phyloP scores from a whole-genome alignment of 1,140 invertebrate species.

The Lithobius niger region DNA sequence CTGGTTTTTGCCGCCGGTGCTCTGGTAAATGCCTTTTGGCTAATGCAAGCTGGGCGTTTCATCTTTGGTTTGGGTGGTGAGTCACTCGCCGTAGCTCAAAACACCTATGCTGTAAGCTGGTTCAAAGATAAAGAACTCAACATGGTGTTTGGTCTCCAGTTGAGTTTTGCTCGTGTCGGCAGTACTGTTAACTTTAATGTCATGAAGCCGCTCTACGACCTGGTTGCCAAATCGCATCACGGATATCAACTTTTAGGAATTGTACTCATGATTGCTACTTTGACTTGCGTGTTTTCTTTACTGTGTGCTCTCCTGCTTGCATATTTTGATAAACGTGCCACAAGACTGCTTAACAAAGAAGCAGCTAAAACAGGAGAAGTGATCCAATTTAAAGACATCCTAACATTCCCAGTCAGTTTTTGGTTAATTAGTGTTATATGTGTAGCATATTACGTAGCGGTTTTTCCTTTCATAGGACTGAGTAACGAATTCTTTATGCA shows the following conservation, averaged over 20 bases:
- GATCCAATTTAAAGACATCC: conserved; percentile 66
- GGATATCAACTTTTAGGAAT: conserved; percentile 65
- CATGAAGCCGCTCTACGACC: conserved; percentile 76
- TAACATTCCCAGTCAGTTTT: conserved; percentile 67
- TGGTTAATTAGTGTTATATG: conserved; percentile 84
- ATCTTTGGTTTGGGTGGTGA: conserved; percentile 95
- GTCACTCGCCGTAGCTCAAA: conserved; percentile 91
- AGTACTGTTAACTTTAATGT: conserved; percentile 89
- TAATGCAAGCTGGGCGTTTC: conserved; percentile 90
- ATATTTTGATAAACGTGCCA: conserved; percentile 71
- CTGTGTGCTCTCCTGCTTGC: conserved; percentile 64
- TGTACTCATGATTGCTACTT: conserved; percentile 59
- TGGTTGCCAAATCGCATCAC: conserved; percentile 48
- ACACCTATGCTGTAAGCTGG: conserved; percentile 94
- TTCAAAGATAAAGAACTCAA: conserved; percentile 96
- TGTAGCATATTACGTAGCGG: conserved; percentile 86
- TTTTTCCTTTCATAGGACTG: conserved; percentile 90
- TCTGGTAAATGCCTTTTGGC: conserved; percentile 62
- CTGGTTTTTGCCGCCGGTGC: conserved; percentile 75
- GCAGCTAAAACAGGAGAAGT: conserved; percentile 41
- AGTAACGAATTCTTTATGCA: conserved; percentile 82
- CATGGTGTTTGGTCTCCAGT: conserved; percentile 87
- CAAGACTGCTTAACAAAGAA: conserved; percentile 53
- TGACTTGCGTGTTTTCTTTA: conserved; percentile 70
- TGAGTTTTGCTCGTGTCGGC: conserved; percentile 88